phyloP scores from a whole-genome alignment of 1,140 invertebrate species.

The Ruditapes philippinarum region DNA sequence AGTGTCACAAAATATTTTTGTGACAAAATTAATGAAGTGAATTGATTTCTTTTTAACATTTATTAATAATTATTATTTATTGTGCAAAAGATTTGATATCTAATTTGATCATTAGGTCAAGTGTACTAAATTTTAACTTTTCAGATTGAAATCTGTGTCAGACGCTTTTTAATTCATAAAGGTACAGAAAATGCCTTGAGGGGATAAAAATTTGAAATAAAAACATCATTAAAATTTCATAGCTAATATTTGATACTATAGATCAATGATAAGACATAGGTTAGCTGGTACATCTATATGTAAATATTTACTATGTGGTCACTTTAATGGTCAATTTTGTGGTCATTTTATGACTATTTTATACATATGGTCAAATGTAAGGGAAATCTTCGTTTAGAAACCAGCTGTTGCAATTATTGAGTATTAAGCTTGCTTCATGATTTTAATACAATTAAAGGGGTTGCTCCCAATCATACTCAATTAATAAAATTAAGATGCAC shows the following conservation, averaged over 20 bases:
- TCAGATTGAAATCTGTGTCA: background rate
- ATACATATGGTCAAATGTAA: background rate
- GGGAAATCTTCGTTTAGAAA: background rate
- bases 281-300: constrained; percentile 20
- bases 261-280: background rate
- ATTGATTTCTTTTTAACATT: too few relatives aligned
- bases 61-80: too few relatives aligned
- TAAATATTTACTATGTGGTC: constrained; percentile 18
- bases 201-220: background rate
- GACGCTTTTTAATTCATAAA: background rate
- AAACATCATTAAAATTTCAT: constrained; percentile 28
- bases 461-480: too few relatives aligned
- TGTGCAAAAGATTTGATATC: too few relatives aligned
- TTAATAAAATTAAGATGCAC: too few relatives aligned
- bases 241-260: background rate
- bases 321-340: too few relatives aligned
- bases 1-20: too few relatives aligned
- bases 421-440: too few relatives aligned
- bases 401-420: constrained; percentile 38
- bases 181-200: background rate
- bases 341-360: constrained; percentile 26
- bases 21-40: too few relatives aligned
- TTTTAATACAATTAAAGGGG: too few relatives aligned
- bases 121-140: background rate
- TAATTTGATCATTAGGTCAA: too few relatives aligned